Evolutionary conservation across 2,888 invertebrate species (phyloP), one percentile per base, ranked within the genome.

Genomic region (Cyaniris semiargus): DNA sequence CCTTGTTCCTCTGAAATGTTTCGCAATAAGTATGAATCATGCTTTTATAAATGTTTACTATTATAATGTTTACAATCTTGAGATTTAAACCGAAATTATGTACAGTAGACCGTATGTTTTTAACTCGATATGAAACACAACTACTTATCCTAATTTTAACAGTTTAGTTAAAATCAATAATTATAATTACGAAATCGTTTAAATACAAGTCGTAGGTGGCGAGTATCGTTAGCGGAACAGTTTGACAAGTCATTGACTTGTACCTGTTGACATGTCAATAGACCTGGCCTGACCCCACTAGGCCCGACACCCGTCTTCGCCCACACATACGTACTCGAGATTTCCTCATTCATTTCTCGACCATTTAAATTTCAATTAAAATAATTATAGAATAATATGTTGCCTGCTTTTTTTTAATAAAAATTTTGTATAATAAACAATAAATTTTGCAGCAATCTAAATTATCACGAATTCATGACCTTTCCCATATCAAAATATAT

Each of bases 241-340:
- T 71, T 74, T 76, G 70, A 78, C 79, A 80, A 81, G 82, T 81
- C 83, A 81, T 82, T 81, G 83, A 82, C 82, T 80, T 80, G 34
- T 76, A 79, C 80, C 79, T 80, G 81, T 85, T 84, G 84, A 85
- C 84, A 83, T 82, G 83, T 84, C 84, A 84, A 84, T 81, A 82
- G 79, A 80, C 78, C 76, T 58, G 76, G 77, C 76, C 76, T 81
- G 82, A 84, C 82, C 83, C 78, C 76, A 66, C 76, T 76, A 76
- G 66, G 48, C 48, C 38, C 76, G 23, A 66, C 76, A 80, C 78
- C 80, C 79, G 77, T 38, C 56, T 76, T 70, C 74, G 71, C 72
- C 56, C 53, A 76, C 60, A 71, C 78, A 58, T 76, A 77, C 80
- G 27, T 23, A 53, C 74, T 53, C 23, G 74, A 74, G 44, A 27